A percentile compares a stretch with the other conserved stretches of the same genome.
These are phyloP conservation scores for Balearica regulorum DNA, from an alignment of 2,797 vertebrate species.

Conservation along the genomic window DNA sequence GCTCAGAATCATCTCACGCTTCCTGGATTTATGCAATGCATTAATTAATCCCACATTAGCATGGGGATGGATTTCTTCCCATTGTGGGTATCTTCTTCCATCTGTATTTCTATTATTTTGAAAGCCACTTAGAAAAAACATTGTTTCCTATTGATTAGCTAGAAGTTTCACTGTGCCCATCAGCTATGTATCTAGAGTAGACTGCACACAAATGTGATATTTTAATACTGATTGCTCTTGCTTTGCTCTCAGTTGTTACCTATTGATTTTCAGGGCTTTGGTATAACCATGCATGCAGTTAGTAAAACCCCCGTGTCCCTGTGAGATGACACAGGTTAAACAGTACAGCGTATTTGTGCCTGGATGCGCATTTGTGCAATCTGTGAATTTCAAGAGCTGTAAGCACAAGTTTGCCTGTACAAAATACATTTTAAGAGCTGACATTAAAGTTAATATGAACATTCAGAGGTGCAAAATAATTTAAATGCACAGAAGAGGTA, in stretches of 20 bases:
- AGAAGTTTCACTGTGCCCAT: background rate
- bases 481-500: conserved; percentile 74
- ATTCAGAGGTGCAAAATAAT: conserved; percentile 79
- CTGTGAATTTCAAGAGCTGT: conserved; percentile 21
- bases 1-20: background rate
- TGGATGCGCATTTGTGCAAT: background rate
- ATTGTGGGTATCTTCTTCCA: background rate
- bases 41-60: background rate
- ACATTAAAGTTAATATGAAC: conserved; percentile 75
- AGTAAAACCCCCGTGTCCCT: background rate
- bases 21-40: background rate
- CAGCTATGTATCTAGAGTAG: background rate
- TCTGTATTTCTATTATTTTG: background rate
- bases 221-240: background rate
- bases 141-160: background rate
- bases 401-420: background rate
- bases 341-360: background rate
- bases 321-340: conserved; percentile 17
- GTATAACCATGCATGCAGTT: background rate
- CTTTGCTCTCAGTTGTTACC: background rate
- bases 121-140: background rate
- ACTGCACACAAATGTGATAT: background rate
- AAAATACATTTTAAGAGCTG: conserved; percentile 64
- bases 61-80: background rate
- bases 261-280: conserved; percentile 30